These are phyloP conservation scores for Calcarius lapponicus DNA, from an alignment of 2,797 vertebrate genomes.

Conservation along the genomic window DNA sequence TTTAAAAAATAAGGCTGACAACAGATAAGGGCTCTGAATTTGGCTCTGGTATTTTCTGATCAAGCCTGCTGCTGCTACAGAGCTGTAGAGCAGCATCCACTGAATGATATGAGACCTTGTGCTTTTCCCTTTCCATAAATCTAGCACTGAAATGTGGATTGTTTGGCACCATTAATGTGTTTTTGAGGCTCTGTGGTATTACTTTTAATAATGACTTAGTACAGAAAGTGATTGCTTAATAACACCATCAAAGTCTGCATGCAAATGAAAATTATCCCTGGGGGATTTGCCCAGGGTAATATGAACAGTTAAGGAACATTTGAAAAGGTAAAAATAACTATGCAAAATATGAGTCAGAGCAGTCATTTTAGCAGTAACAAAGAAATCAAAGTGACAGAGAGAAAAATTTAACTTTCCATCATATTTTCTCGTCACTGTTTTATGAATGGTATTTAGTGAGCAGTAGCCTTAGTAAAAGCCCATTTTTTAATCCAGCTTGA, in stretches of 20 bases:
- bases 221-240: slow-evolving; percentile 68
- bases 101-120: neutral
- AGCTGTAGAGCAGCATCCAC: neutral
- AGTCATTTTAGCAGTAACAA: slow-evolving; percentile 62
- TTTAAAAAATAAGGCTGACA: neutral
- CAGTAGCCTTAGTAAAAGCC: slow-evolving; percentile 15
- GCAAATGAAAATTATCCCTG: slow-evolving; percentile 65
- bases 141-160: slow-evolving; percentile 19
- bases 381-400: slow-evolving; percentile 70
- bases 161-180: slow-evolving; percentile 52
- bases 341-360: slow-evolving; percentile 67
- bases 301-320: slow-evolving; percentile 64
- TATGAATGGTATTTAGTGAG: slow-evolving; percentile 51
- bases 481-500: neutral
- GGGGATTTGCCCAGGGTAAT: slow-evolving; percentile 52
- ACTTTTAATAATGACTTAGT: slow-evolving; percentile 66
- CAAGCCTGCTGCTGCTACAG: neutral
- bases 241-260: slow-evolving; percentile 66
- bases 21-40: neutral
- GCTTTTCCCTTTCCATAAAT: slow-evolving; percentile 40
- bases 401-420: slow-evolving; percentile 68
- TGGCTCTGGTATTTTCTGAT: neutral
- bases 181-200: slow-evolving; percentile 60
- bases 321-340: slow-evolving; percentile 71
- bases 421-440: slow-evolving; percentile 16